Evolutionary conservation across 2,888 invertebrate genomes (phyloP).

Genomic region (Sminthurinus aureus): DNA sequence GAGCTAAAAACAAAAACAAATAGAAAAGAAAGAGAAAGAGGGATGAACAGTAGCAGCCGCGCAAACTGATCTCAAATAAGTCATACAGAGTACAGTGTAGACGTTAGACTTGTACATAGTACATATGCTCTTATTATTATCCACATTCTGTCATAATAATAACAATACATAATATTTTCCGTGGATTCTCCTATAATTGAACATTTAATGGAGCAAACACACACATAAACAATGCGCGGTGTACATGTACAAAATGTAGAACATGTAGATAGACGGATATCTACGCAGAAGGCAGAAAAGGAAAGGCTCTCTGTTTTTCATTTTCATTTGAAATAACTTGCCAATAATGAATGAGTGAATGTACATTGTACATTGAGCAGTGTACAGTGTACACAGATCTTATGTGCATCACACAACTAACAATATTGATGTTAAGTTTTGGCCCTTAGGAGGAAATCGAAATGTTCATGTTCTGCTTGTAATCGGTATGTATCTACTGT

Average conservation of each 20-base stretch:
- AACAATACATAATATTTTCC: not conserved
- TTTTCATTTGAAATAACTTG: conserved; percentile 40
- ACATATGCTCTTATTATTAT: not conserved
- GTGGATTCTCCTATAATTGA: not conserved
- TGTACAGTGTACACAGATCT: conserved; percentile 1
- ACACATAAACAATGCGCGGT: conserved; percentile 8
- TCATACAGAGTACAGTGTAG: too few relatives aligned
- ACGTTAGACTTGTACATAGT: too few relatives aligned
- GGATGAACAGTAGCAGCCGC: too few relatives aligned
- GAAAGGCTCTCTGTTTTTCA: conserved; percentile 19
- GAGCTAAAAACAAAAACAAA: too few relatives aligned
- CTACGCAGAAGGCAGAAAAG: not conserved
- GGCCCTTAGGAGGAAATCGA: too few relatives aligned
- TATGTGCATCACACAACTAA: not conserved
- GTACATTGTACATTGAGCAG: conserved; percentile 2
- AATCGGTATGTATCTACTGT: too few relatives aligned
- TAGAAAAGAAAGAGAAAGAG: too few relatives aligned
- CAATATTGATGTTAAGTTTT: not conserved
- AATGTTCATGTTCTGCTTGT: too few relatives aligned
- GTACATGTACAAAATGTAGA: not conserved
- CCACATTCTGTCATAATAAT: not conserved
- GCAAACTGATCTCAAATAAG: not conserved
- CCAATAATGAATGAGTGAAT: conserved; percentile 32
- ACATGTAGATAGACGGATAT: not conserved
- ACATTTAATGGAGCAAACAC: not conserved